Conservation (phyloP, 2,113 vertebrate species). For the Cervus canadensis region DNA sequence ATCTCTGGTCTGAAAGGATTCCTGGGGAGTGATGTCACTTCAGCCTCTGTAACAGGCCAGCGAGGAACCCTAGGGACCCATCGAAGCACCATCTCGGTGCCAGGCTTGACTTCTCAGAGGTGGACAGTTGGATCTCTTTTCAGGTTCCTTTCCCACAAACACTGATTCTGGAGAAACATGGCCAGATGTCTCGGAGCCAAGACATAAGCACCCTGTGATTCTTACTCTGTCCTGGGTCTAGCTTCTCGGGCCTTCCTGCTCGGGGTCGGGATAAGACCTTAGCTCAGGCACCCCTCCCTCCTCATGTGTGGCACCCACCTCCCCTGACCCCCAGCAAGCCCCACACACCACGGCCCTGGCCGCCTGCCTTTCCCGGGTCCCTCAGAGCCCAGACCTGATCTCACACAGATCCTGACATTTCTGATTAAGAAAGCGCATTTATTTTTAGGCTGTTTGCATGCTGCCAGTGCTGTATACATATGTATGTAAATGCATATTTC, state of each 20-base stretch:
- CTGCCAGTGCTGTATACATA: neutral
- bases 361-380: neutral
- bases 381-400: neutral
- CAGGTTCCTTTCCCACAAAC: neutral
- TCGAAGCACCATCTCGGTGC: fast-evolving
- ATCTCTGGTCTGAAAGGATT: neutral
- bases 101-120: neutral
- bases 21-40: neutral
- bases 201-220: neutral
- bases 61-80: neutral
- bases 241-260: neutral
- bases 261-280: neutral
- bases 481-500: neutral
- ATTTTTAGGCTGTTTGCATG: neutral
- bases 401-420: neutral
- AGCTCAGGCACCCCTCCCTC: neutral
- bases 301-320: neutral
- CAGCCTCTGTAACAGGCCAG: neutral
- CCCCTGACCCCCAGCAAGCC: neutral
- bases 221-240: neutral
- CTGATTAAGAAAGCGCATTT: neutral
- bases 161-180: neutral
- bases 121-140: neutral
- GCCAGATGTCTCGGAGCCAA: neutral
- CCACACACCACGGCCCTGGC: neutral